Evolutionary conservation across 1,140 invertebrate genomes (phyloP).

Genomic region (Drosophila truncata): DNA sequence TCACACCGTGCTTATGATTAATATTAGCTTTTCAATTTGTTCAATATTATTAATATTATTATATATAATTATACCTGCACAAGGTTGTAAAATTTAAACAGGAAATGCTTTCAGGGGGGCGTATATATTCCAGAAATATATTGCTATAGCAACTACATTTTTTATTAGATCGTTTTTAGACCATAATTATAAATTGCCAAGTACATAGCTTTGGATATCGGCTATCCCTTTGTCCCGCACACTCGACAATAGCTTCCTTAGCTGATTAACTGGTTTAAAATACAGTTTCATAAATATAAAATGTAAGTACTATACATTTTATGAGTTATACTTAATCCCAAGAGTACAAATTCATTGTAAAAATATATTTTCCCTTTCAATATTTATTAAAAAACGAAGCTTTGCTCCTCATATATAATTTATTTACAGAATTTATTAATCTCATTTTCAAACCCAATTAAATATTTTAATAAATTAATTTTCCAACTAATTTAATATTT

Average conservation of each 20-base stretch:
- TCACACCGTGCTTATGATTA: slow-evolving; percentile 2
- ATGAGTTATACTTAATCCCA: background rate
- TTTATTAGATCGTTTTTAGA: too few species aligned
- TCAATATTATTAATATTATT: background rate
- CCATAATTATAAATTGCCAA: background rate
- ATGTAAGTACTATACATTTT: background rate
- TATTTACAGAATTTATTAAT: background rate
- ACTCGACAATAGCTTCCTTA: background rate
- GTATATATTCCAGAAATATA: background rate
- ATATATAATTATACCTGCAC: background rate
- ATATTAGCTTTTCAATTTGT: background rate
- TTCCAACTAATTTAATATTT: background rate
- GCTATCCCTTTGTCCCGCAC: too few species aligned
- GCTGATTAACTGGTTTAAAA: background rate
- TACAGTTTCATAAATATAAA: background rate
- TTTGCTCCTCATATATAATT: background rate
- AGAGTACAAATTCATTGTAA: background rate
- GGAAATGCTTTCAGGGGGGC: background rate
- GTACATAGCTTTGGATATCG: background rate
- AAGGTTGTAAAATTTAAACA: background rate
- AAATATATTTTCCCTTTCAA: background rate
- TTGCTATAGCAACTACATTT: too few species aligned
- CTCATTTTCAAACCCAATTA: background rate
- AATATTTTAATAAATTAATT: too few species aligned
- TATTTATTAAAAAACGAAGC: background rate